Evolutionary conservation across 2,797 vertebrate species (phyloP).

Genomic region (Capromys pilorides): DNA sequence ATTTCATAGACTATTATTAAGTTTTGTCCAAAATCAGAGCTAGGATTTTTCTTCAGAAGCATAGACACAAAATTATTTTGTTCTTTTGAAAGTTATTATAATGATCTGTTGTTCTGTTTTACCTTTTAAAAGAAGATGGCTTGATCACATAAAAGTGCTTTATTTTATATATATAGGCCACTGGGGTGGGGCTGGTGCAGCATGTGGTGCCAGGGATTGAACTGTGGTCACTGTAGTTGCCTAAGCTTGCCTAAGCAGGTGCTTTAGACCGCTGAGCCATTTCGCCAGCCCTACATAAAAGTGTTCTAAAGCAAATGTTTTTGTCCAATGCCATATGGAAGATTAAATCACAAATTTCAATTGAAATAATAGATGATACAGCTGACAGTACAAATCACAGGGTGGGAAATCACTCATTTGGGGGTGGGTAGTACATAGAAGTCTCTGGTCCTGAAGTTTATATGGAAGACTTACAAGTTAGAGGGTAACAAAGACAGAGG

Average conservation of each 20-base stretch:
- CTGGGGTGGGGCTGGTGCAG: no score
- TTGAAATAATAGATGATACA: conserved; percentile 18
- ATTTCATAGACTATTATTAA: background rate
- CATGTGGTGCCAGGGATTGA: no score
- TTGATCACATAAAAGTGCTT: background rate
- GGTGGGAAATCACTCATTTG: background rate
- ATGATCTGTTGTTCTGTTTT: conserved; percentile 45
- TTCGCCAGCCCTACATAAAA: no score
- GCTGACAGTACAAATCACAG: background rate
- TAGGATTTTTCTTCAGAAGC: conserved; percentile 24
- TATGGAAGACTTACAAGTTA: conserved; percentile 57
- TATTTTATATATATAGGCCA: no score
- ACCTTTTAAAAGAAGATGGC: conserved; percentile 39
- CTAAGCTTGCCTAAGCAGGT: no score
- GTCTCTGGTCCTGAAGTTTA: conserved; percentile 32
- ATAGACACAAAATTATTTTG: conserved; percentile 52
- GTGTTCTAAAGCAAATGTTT: background rate
- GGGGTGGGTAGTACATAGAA: background rate
- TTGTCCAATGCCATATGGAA: conserved; percentile 19
- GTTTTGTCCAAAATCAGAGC: conserved; percentile 17
- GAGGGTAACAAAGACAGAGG: background rate
- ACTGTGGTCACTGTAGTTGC: no score
- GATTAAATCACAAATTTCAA: conserved; percentile 15
- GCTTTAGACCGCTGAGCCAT: no score
- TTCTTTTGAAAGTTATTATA: conserved; percentile 41